Evolutionary conservation across 2,888 invertebrate genomes (phyloP), one percentile per base, ranked within the genome.

Genomic region (Eustalomyia histrio): DNA sequence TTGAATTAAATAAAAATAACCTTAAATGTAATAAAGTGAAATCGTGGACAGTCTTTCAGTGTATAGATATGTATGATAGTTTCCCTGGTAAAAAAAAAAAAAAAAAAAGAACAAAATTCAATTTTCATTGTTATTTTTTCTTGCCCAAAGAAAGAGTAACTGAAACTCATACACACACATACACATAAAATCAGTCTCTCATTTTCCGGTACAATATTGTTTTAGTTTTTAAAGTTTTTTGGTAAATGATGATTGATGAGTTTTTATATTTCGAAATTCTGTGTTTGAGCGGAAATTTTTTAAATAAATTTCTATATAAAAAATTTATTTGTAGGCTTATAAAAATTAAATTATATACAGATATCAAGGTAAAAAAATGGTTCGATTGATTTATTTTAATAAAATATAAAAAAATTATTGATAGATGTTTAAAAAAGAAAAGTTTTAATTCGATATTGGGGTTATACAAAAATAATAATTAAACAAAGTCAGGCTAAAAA

Each of bases 191-290:
- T 55, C 55, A 58, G 50, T 50, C 33, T 65, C 65, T 52, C 18
- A 74, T 74, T 74, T 65, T 65, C 65, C 64, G 50, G 43, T 50
- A 50, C 64, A 43, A 63, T 47, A 78, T 67, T 72, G 35, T 72
- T 72, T 53, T 24, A 29, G 52, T 33, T 57, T 58, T 52, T 43
- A 12, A 29, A 24, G 35, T 52, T 16, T 24, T 6, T n/a, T 58
- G 4, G 43, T 58, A 50, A 79, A 64, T 55, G 65, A 79, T 75
- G 74, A 79, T 79, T 69, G 65, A 79, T 79, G 74, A 75, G 55
- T 75, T 71, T 79, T 75, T 73, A n/a, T 57, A 35, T 67, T 67
- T 52, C 43, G 52, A 21, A 29, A 57, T 68, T 14, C 24, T 52
- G 58, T 73, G 47, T 55, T 35, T 61, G 24, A 2, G 2, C 5